These are phyloP conservation scores for Dolichotis patagonum DNA, from an alignment of 2,113 vertebrate species.

Conservation along the genomic window DNA sequence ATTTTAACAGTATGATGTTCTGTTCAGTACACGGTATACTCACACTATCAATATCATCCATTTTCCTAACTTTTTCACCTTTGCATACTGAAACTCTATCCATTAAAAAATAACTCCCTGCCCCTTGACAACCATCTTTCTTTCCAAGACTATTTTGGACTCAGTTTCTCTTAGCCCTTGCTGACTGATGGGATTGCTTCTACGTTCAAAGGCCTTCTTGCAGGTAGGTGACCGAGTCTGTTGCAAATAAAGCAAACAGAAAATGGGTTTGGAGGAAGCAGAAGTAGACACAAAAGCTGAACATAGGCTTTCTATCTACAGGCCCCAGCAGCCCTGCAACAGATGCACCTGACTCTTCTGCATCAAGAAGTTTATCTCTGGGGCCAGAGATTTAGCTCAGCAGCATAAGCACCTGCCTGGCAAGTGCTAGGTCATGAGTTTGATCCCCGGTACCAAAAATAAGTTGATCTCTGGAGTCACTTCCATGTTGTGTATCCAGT, in stretches of 20 bases:
- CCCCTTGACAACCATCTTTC: background rate
- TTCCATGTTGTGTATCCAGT: background rate
- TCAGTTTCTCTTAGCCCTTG: background rate
- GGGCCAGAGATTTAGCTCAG: background rate
- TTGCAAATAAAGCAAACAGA: background rate
- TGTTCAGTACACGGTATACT: background rate
- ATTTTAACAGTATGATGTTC: background rate
- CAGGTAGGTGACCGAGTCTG: background rate
- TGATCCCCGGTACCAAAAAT: no score
- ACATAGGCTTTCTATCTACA: background rate
- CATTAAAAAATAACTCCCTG: background rate
- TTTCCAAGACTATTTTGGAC: background rate
- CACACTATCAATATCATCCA: background rate
- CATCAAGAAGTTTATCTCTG: background rate
- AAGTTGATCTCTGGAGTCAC: background rate
- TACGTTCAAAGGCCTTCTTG: background rate
- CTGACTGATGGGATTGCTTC: background rate
- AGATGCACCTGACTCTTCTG: background rate
- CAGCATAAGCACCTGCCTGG: no score
- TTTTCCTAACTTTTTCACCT: background rate
- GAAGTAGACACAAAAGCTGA: background rate
- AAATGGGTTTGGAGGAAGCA: background rate
- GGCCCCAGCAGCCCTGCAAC: background rate
- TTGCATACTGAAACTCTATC: background rate
- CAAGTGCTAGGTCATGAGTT: no score